phyloP scores from a whole-genome alignment of 2,888 invertebrate genomes.

The Caenorhabditis wallacei region DNA sequence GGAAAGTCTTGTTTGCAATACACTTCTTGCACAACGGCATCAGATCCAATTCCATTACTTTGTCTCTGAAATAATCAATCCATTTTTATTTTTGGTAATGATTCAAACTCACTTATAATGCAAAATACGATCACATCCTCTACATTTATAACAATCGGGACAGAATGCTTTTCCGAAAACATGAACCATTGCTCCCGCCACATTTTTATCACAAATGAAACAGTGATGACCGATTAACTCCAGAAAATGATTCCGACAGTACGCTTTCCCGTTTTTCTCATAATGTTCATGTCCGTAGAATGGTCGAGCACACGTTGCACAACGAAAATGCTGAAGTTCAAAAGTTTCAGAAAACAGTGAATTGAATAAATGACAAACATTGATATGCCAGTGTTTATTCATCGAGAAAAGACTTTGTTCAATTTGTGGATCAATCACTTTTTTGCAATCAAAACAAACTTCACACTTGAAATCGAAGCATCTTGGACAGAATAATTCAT shows the following conservation, averaged over 20 bases:
- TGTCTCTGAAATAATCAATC: constrained; percentile 65
- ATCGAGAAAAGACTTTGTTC: constrained; percentile 67
- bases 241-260: constrained; percentile 94
- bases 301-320: constrained; percentile 95
- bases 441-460: constrained; percentile 69
- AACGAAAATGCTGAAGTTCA: constrained; percentile 91
- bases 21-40: constrained; percentile 72
- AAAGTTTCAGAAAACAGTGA: background rate
- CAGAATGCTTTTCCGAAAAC: constrained; percentile 73
- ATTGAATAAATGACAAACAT: constrained; percentile 35
- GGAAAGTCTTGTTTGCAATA: constrained; percentile 63
- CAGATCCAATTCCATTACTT: constrained; percentile 69
- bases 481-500: constrained; percentile 62
- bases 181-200: constrained; percentile 63
- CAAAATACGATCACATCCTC: constrained; percentile 59
- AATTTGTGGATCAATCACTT: constrained; percentile 65
- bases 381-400: constrained; percentile 69
- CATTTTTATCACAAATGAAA: constrained; percentile 63
- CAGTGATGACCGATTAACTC: constrained; percentile 67
- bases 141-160: constrained; percentile 66
- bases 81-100: background rate
- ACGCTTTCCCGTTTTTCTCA: constrained; percentile 85
- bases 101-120: constrained; percentile 59
- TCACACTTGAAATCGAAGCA: constrained; percentile 71
- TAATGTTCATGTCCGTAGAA: constrained; percentile 95